Base-by-base conservation (phyloP, 2,797 vertebrate species). In the Gymnoscopelus microlampas region DNA sequence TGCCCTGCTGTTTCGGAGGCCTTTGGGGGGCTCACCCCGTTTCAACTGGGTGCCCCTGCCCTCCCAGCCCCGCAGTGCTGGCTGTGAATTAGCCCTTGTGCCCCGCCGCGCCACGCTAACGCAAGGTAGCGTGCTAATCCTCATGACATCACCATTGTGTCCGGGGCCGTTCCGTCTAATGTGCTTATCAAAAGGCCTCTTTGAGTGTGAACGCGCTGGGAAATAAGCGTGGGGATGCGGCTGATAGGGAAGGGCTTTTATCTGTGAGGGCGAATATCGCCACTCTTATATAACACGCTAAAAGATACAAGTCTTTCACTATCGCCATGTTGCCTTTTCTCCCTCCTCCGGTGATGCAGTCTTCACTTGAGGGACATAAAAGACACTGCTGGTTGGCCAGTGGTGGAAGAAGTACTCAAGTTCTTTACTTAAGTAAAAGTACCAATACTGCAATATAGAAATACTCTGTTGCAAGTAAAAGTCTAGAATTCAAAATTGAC, bases 61-160 rank as follows among this genome's bases (percentile, higher is more conserved):
- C 55, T 58, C 61, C 82, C 63, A 32, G 7, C 74, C 80, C 81
- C 63, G 74, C 76, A 70, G 80, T 64, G 67, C 74, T 74, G 67
- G 66, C 74, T 74, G 68, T 89, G 86, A 89, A 89, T 89, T 81
- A 87, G 79, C 82, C 77, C 75, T 78, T 75, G 75, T 90, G 82
- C 82, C 39, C 86, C 70, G 59, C 74, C 74, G 24, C 39, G 54
- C 80, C 74, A 72, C 74, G 76, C 79, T 86, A 88, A 78, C n/a
- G 85, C 78, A 90, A 91, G 88, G 87, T 91, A 85, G 84, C 85
- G 71, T 90, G 89, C 85, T 89, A 92, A 92, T 91, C 88, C 87
- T 89, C 79, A 88, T 91, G 92, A 92, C 92, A 92, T 93, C 84
- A 90, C 87, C 82, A 92, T 89, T 93, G 91, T 91, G 89, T 88